phyloP scores from a whole-genome alignment of 2,113 vertebrate genomes.

The Lipophrys pholis region DNA sequence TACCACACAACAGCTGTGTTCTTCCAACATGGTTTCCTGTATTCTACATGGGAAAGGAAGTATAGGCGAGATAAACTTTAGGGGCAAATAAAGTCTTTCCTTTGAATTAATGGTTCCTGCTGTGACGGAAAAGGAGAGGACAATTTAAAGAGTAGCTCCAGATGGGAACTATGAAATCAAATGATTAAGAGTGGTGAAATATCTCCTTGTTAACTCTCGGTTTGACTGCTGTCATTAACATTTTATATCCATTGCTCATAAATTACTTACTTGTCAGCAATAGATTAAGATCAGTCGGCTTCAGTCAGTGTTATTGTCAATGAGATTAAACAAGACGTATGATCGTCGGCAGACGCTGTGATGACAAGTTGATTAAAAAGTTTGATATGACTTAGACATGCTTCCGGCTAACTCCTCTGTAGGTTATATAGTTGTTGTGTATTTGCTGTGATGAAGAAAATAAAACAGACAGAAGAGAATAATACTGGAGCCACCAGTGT shows the following conservation, averaged over 20 bases:
- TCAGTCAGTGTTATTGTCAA: neutral
- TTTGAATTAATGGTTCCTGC: neutral
- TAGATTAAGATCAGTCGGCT: slow-evolving; percentile 26
- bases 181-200: slow-evolving; percentile 32
- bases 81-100: neutral
- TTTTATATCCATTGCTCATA: slow-evolving; percentile 15
- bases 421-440: no score
- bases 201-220: slow-evolving; percentile 24
- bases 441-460: slow-evolving; percentile 20
- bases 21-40: slow-evolving; percentile 26
- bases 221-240: slow-evolving; percentile 3
- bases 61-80: neutral
- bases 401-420: no score
- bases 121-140: neutral
- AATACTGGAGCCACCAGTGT: neutral
- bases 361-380: slow-evolving; percentile 16
- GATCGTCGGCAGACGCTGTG: slow-evolving; percentile 16
- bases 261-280: slow-evolving; percentile 28
- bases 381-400: neutral
- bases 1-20: slow-evolving; percentile 8
- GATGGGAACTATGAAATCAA: slow-evolving; percentile 32
- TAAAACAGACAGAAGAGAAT: slow-evolving; percentile 1
- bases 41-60: slow-evolving; percentile 20
- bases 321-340: slow-evolving; percentile 9
- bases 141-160: slow-evolving; percentile 9